These are phyloP conservation scores for Palythoa grandis DNA, from an alignment of 92 coral and sea anemone species.

Conservation along the genomic window DNA sequence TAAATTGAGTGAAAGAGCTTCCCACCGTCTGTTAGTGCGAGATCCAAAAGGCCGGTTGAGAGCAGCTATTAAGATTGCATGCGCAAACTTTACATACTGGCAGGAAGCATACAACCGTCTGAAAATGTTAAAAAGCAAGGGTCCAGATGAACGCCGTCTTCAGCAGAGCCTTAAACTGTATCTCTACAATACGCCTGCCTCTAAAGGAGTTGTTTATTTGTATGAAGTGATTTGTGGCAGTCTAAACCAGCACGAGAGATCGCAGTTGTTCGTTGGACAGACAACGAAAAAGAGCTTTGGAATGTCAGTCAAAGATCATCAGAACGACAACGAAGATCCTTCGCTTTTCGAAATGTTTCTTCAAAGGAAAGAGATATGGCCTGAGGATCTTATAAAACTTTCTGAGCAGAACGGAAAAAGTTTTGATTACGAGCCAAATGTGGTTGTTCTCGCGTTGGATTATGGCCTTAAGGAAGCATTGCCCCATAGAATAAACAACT, in stretches of 20 bases:
- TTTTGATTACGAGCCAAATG: slow-evolving; percentile 59
- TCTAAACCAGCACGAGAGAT: slow-evolving; percentile 54
- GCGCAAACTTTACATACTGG: slow-evolving; percentile 83
- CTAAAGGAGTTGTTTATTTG: slow-evolving; percentile 73
- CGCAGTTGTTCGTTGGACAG: slow-evolving; percentile 76
- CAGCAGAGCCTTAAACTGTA: slow-evolving; percentile 72
- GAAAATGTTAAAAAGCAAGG: slow-evolving; percentile 56
- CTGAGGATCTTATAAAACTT: slow-evolving; percentile 23
- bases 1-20: slow-evolving; percentile 45
- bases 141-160: slow-evolving; percentile 61
- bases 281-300: slow-evolving; percentile 61
- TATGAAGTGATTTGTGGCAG: slow-evolving; percentile 65
- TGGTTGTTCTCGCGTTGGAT: slow-evolving; percentile 79
- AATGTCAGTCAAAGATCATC: slow-evolving; percentile 50
- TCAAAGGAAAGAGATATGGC: slow-evolving; percentile 68
- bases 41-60: slow-evolving; percentile 67
- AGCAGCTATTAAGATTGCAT: slow-evolving; percentile 75
- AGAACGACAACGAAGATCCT: slow-evolving; percentile 58
- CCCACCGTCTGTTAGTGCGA: slow-evolving; percentile 49
- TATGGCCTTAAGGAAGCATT: slow-evolving; percentile 73
- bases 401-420: slow-evolving; percentile 38
- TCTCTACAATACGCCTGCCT: slow-evolving; percentile 74
- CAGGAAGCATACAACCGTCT: slow-evolving; percentile 54
- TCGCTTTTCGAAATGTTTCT: slow-evolving; percentile 70
- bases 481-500: not conserved